phyloP scores from a whole-genome alignment of 2,113 vertebrate species.

The Illadopsis cleaveri region DNA sequence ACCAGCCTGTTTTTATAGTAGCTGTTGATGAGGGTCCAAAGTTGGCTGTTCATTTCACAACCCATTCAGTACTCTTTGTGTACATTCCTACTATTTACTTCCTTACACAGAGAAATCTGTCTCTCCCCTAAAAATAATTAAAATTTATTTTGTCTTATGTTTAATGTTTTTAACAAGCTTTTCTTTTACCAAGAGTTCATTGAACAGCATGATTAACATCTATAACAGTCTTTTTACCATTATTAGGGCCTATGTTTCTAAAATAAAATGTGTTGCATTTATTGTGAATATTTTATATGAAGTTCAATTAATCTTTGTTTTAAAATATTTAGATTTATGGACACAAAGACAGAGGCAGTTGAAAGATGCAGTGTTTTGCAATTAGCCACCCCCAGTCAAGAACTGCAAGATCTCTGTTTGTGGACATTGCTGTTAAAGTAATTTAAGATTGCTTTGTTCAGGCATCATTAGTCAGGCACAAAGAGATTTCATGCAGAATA shows the following conservation, averaged over 20 bases:
- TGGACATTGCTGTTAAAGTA: neutral
- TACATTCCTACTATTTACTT: neutral
- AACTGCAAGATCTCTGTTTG: neutral
- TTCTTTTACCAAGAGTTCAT: neutral
- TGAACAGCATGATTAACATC: neutral
- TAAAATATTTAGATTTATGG: neutral
- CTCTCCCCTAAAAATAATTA: neutral
- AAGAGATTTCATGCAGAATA: neutral
- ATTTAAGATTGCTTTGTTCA: neutral
- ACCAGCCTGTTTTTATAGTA: neutral
- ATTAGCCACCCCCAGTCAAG: neutral
- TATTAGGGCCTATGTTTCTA: neutral
- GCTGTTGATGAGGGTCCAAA: neutral
- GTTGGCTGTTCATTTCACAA: neutral
- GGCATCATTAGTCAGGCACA: neutral
- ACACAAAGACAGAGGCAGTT: neutral
- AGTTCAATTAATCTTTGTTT: neutral
- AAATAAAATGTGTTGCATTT: neutral
- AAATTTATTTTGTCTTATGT: neutral
- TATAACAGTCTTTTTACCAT: neutral
- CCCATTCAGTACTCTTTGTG: fast-evolving
- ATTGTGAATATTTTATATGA: neutral
- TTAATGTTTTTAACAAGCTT: neutral
- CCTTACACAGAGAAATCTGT: neutral
- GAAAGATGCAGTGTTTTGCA: neutral